A percentile compares a stretch with the other conserved stretches of the same genome.
Conservation (phyloP, 1,140 invertebrate genomes). For the Drosophila tristis region DNA sequence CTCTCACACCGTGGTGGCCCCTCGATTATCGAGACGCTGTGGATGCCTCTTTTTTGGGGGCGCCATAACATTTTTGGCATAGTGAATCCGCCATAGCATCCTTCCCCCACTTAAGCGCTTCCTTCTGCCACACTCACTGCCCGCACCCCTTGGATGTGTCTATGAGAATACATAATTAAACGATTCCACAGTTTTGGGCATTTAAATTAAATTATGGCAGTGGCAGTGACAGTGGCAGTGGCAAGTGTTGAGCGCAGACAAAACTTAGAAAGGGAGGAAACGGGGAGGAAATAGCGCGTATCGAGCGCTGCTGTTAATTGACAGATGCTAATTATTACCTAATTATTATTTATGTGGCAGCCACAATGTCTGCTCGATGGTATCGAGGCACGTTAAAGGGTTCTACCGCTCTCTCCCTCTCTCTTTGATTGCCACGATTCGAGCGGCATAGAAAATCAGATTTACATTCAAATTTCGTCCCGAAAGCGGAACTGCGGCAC, state of each 20-base stretch:
- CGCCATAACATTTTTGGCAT: slow-evolving; percentile 63
- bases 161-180: slow-evolving; percentile 75
- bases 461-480: slow-evolving; percentile 31
- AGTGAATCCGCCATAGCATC: slow-evolving; percentile 42
- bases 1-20: background rate
- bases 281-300: slow-evolving; percentile 40
- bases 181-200: slow-evolving; percentile 76
- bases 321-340: slow-evolving; percentile 77
- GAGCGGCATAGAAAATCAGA: slow-evolving; percentile 8
- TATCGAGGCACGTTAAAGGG: too few species aligned
- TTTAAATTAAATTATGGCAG: slow-evolving; percentile 77
- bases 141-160: background rate
- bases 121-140: background rate
- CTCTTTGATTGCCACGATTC: slow-evolving; percentile 7
- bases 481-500: slow-evolving; percentile 50
- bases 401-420: too few species aligned
- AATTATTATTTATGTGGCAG: slow-evolving; percentile 70
- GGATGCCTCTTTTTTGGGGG: slow-evolving; percentile 26
- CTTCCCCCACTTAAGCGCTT: slow-evolving; percentile 3
- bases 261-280: background rate
- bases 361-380: background rate
- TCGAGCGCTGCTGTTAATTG: slow-evolving; percentile 72
- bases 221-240: slow-evolving; percentile 16
- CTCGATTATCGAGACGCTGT: slow-evolving; percentile 69
- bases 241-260: too few species aligned